These are phyloP conservation scores for Eclectus roratus DNA, from an alignment of 2,113 vertebrate species.

Conservation along the genomic window DNA sequence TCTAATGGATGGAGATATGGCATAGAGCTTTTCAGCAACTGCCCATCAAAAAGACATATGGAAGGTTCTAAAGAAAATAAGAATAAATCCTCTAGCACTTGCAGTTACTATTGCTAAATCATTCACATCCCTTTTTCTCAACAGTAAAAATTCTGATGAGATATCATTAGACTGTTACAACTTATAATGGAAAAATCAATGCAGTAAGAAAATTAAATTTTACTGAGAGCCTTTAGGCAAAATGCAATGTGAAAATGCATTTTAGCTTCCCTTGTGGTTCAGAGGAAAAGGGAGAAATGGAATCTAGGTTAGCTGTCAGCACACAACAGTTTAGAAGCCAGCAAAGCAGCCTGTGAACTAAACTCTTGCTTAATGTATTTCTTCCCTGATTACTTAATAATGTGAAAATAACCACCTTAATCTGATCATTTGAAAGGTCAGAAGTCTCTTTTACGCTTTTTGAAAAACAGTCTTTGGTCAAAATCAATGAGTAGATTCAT, in stretches of 20 bases:
- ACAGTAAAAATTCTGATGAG: slow-evolving; percentile 78
- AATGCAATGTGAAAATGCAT: slow-evolving; percentile 93
- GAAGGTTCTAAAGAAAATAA: slow-evolving; percentile 41
- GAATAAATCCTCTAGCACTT: slow-evolving; percentile 37
- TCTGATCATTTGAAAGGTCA: slow-evolving; percentile 89
- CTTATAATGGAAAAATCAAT: slow-evolving; percentile 92
- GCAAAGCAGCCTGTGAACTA: slow-evolving; percentile 66
- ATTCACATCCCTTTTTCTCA: slow-evolving; percentile 69
- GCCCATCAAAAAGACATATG: background rate
- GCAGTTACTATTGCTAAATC: slow-evolving; percentile 68
- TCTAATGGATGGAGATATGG: background rate
- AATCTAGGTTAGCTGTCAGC: slow-evolving; percentile 79
- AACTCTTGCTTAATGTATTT: slow-evolving; percentile 80
- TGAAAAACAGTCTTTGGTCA: slow-evolving; percentile 76
- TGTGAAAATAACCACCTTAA: slow-evolving; percentile 84
- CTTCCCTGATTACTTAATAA: slow-evolving; percentile 86
- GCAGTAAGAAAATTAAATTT: slow-evolving; percentile 97
- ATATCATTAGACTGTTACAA: slow-evolving; percentile 87
- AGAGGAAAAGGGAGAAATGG: slow-evolving; percentile 77
- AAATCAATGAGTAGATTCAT: slow-evolving; percentile 80
- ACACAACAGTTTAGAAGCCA: slow-evolving; percentile 66
- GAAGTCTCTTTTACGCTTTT: slow-evolving; percentile 79
- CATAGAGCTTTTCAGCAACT: slow-evolving; percentile 1
- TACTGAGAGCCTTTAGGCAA: slow-evolving; percentile 93
- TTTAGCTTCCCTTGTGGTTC: slow-evolving; percentile 86